Base-by-base conservation (phyloP, 23 tunicate species). In the Styela plicata region DNA sequence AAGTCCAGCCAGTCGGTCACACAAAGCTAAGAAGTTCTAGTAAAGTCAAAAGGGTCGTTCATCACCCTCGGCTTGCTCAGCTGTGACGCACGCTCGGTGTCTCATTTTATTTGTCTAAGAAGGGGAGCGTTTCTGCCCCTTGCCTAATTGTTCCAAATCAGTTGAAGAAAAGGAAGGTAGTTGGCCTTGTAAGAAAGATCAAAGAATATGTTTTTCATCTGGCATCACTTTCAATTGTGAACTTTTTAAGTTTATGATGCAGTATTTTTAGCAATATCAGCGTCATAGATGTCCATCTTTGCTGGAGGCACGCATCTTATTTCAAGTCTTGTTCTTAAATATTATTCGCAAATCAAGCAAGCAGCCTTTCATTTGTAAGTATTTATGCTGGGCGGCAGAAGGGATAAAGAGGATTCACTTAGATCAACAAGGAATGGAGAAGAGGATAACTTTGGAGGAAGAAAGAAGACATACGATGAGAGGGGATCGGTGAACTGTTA, bases 1-100 rank as follows among this genome's bases (percentile, higher is more conserved):
- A 91, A 91, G 83, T 69, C 85, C 30, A 84, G 80, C 78, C 88
- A 88, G 65, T 33, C 77, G 7, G 34, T 71, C 36, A 19, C 77
- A 22, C 77, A 71, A 71, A 34, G 77, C 34, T 71, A n/a, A n/a
- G n/a, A n/a, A n/a, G n/a, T n/a, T n/a, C n/a, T n/a, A 44, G 57
- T 44, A 44, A 44, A 13, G 57, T 44, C 13, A 44, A 44, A 44
- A 44, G 57, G 57, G 57, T 44, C 57, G 57, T 44, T 13, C 13
- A 5, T 44, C 7, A 5, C 7, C 57, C 57, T 13, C 13, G 7
- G 57, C 57, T 44, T 44, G 57, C 10, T 44, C 10, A 7, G 57
- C 13, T 13, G 57, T 44, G n/a, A n/a, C n/a, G n/a, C n/a, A n/a
- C n/a, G n/a, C n/a, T n/a, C n/a, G n/a, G n/a, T n/a, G n/a, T 44